Evolutionary conservation across 2,797 vertebrate genomes (phyloP).

Genomic region (Scleropages formosus): DNA sequence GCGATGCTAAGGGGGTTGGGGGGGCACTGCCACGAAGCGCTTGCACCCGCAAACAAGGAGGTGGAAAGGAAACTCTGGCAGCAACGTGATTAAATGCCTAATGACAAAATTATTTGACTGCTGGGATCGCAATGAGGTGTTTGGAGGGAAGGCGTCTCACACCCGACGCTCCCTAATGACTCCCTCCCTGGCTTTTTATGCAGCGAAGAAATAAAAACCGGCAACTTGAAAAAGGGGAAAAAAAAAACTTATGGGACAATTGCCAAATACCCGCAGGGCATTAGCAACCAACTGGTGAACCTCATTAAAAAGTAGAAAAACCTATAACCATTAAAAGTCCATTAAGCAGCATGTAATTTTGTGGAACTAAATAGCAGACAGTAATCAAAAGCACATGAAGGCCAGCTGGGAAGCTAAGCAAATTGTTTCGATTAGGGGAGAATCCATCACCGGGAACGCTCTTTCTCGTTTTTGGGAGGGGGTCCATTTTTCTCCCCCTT

Average conservation of each 20-base stretch:
- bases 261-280: constrained; percentile 96
- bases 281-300: constrained; percentile 99
- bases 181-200: constrained; percentile 74
- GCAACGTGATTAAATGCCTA: constrained; percentile 48
- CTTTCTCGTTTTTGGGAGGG: constrained; percentile 73
- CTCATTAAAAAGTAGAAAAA: constrained; percentile 96
- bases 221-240: constrained; percentile 74
- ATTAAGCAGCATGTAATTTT: constrained; percentile 99
- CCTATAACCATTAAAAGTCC: constrained; percentile 99
- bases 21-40: neutral
- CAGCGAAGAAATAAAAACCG: constrained; percentile 73
- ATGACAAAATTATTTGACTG: constrained; percentile 48
- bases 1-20: constrained; percentile 37
- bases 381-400: constrained; percentile 99
- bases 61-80: constrained; percentile 28
- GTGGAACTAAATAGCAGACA: constrained; percentile 99
- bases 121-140: constrained; percentile 44
- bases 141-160: constrained; percentile 49
- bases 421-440: constrained; percentile 95
- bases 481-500: constrained; percentile 80
- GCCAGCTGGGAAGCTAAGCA: constrained; percentile 97
- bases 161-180: constrained; percentile 57
- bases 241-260: constrained; percentile 74
- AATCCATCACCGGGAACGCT: constrained; percentile 92
- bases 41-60: constrained; percentile 27